Evolutionary conservation across 2,888 invertebrate genomes (phyloP).

Genomic region (Clivina fossor): DNA sequence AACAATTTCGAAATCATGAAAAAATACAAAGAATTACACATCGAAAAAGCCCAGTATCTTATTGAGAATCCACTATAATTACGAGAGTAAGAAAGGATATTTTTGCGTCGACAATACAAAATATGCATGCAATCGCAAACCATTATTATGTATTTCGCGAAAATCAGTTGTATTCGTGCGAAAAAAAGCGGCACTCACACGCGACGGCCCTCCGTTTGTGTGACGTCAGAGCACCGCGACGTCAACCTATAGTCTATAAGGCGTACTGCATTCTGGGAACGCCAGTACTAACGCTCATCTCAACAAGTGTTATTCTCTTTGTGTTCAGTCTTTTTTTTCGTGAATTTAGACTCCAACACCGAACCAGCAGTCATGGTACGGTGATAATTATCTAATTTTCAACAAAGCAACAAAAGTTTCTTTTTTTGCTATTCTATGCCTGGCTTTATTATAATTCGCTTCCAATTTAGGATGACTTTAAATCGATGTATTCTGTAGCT

Average conservation of each 20-base stretch:
- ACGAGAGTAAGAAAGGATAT: background rate
- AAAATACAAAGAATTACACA: background rate
- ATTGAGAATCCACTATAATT: conserved; percentile 21
- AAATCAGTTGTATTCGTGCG: conserved; percentile 24
- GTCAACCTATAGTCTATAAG: conserved; percentile 26
- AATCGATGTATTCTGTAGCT: no score
- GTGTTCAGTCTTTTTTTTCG: conserved; percentile 9
- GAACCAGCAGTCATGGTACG: conserved; percentile 19
- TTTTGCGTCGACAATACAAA: conserved; percentile 22
- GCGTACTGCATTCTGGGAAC: conserved; percentile 22
- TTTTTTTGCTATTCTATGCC: background rate
- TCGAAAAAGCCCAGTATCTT: background rate
- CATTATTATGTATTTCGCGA: conserved; percentile 30
- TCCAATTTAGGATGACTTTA: no score
- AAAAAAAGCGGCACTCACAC: conserved; percentile 21
- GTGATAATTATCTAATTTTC: background rate
- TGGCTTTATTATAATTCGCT: background rate
- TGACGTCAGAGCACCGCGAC: conserved; percentile 22
- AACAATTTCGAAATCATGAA: conserved; percentile 7
- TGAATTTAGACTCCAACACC: conserved; percentile 8
- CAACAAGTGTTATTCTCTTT: no score
- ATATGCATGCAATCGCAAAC: conserved; percentile 18
- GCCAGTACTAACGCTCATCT: conserved; percentile 21
- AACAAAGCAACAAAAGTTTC: background rate
- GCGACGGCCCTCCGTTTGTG: background rate